Evolutionary conservation across 2,797 vertebrate species (phyloP).

Genomic region (Sebastes iracundus): DNA sequence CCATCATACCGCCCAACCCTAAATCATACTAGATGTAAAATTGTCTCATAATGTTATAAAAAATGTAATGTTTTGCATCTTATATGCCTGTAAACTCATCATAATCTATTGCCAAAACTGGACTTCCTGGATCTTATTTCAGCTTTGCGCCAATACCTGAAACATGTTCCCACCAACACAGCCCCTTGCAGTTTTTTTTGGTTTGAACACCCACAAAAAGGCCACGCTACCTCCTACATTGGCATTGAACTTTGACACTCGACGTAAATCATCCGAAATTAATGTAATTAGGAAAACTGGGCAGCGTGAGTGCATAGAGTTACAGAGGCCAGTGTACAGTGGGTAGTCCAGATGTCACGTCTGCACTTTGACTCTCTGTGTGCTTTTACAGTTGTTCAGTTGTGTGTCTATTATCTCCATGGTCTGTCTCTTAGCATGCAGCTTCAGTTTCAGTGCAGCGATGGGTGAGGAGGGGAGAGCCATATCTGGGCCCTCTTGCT

Average conservation of each 20-base stretch:
- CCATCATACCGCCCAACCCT: too few relatives aligned
- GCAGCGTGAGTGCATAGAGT: not conserved
- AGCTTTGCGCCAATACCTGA: too few relatives aligned
- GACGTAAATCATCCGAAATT: not conserved
- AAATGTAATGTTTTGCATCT: not conserved
- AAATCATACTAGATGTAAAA: not conserved
- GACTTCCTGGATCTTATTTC: not conserved
- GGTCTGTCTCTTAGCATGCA: constrained; percentile 68
- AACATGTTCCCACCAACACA: too few relatives aligned
- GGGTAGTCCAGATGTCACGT: constrained; percentile 13
- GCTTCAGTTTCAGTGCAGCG: constrained; percentile 49
- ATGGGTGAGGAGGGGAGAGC: constrained; percentile 53
- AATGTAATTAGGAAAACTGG: not conserved
- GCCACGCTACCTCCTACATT: not conserved
- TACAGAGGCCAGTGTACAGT: not conserved
- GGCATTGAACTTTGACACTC: not conserved
- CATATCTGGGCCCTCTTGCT: constrained; percentile 72
- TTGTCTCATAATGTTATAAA: not conserved
- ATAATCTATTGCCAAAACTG: not conserved
- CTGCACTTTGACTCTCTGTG: constrained; percentile 12
- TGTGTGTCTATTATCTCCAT: constrained; percentile 42
- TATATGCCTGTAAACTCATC: not conserved
- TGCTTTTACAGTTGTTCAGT: constrained; percentile 9
- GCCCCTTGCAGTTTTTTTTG: not conserved
- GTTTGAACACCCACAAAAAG: not conserved